Evolutionary conservation across 2,113 vertebrate species (phyloP).

Genomic region (Cyprichromis sp.): DNA sequence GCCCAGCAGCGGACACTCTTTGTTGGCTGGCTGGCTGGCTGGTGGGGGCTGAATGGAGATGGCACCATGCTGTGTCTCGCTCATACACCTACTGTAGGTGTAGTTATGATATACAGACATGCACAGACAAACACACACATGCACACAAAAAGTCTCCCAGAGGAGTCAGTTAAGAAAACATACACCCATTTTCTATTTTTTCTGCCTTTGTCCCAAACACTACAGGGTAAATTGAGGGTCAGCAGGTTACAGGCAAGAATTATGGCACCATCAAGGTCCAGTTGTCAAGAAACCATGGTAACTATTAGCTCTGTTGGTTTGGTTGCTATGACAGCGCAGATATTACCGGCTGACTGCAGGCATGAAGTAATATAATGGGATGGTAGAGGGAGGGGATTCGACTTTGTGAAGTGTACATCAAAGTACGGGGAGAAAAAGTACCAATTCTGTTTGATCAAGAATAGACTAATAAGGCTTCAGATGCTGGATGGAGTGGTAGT

Average conservation of each 20-base stretch:
- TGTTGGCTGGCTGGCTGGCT: not conserved
- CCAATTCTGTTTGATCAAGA: constrained; percentile 24
- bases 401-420: constrained; percentile 5
- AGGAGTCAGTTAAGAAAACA: not conserved
- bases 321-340: constrained; percentile 26
- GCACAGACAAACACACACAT: not conserved
- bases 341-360: not conserved
- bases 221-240: not conserved
- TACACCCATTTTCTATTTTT: not conserved
- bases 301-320: not conserved
- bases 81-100: not conserved
- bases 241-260: constrained; percentile 1
- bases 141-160: not conserved
- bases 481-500: not conserved
- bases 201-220: not conserved
- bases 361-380: not conserved
- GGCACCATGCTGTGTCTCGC: not conserved
- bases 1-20: not conserved
- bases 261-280: not conserved
- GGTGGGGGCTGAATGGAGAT: not conserved
- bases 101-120: not conserved
- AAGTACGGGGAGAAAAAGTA: not conserved
- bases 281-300: constrained; percentile 20
- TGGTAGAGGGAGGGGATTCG: not conserved
- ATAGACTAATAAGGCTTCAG: not conserved